Percentiles rank a stretch among this genome's conserved stretches.
These are phyloP conservation scores for Meteorus sp. DNA, from an alignment of 1,140 invertebrate genomes.

Conservation along the genomic window DNA sequence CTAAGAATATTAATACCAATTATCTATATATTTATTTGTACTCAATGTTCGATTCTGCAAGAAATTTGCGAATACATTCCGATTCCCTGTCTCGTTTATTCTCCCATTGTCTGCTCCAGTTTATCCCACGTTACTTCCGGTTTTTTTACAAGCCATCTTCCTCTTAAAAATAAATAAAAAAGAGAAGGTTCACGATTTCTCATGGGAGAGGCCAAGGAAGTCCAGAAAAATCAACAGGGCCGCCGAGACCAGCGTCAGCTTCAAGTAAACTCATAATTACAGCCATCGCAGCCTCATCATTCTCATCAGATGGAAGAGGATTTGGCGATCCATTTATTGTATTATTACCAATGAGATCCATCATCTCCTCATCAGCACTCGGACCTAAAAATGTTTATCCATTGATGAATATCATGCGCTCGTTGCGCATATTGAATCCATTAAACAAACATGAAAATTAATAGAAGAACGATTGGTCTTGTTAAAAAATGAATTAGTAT, in stretches of 20 bases:
- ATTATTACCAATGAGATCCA: constrained; percentile 65
- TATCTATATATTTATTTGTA: too few relatives aligned
- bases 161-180: constrained; percentile 7
- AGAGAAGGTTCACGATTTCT: constrained; percentile 12
- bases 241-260: constrained; percentile 71
- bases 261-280: constrained; percentile 91
- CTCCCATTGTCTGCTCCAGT: too few relatives aligned
- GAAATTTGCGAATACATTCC: too few relatives aligned
- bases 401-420: too few relatives aligned
- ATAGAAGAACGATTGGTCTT: too few relatives aligned
- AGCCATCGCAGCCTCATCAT: constrained; percentile 89
- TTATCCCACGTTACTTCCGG: too few relatives aligned
- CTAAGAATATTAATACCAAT: too few relatives aligned
- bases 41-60: too few relatives aligned
- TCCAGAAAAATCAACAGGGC: constrained; percentile 84
- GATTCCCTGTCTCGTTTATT: too few relatives aligned
- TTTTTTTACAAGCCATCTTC: neutral
- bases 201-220: constrained; percentile 84
- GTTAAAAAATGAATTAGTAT: too few relatives aligned
- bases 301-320: constrained; percentile 67
- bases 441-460: too few relatives aligned
- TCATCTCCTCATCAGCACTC: constrained; percentile 61
- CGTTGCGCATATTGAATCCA: too few relatives aligned
- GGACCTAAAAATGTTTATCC: constrained; percentile 45
- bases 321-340: constrained; percentile 59